Base-by-base conservation (phyloP, 2,888 invertebrate genomes). In the Tetramorium bicarinatum region DNA sequence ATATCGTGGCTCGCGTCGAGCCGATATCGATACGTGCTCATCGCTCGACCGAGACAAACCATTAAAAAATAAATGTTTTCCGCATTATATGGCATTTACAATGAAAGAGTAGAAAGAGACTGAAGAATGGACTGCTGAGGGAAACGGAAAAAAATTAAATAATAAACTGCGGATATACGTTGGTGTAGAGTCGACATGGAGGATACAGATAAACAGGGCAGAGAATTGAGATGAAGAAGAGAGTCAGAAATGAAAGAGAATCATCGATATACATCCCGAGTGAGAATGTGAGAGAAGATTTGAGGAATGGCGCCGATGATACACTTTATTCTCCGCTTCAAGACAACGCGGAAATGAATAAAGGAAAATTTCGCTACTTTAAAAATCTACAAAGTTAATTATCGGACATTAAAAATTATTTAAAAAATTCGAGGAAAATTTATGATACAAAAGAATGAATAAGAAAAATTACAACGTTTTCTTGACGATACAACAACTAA, bases 211-310 rank as follows among this genome's bases (percentile, higher is more conserved):
- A 83, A 64, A 85, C 34, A 62, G 74, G 74, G 72, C 80, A 81
- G 62, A 56, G 71, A 86, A 67, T 66, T 71, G 83, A 82, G 87
- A 88, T 79, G 71, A 84, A 87, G 62, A 84, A 84, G 67, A 81
- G 29, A 85, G 87, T 87, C 85, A 87, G 84, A 81, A 83, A 87
- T 85, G 86, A 84, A 86, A 74, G 87, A 89, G 89, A 64, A 91
- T 91, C 89, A 90, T 91, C 94, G 94, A 94, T 94, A 93, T 94
- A 94, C 93, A 94, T 92, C 94, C 94, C 94, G 92, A 91, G 90
- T 92, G 89, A 92, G 87, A 84, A 79, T 83, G 72, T 56, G 71
- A 82, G 76, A 83, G 49, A 85, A 82, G 61, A 76, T n/a, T 79
- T 44, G 66, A 87, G 64, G 62, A 85, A 47, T 56, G 71, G 59